Evolutionary conservation across 2,888 invertebrate species (phyloP), one percentile per base, ranked within the genome.

Genomic region (Tetropium fuscum): DNA sequence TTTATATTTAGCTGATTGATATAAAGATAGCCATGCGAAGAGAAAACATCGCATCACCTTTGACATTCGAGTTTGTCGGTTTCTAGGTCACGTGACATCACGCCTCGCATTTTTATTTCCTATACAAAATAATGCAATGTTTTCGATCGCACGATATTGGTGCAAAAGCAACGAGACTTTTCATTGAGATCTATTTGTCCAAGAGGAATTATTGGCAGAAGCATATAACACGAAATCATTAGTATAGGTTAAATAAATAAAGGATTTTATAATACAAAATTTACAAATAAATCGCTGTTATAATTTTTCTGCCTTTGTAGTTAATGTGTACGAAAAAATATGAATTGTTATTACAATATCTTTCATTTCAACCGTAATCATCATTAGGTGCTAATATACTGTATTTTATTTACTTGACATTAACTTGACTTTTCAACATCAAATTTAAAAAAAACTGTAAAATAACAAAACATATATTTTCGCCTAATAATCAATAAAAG

Each of bases 171-270:
- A 57, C 45, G 60, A 60, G 53, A 25, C 58, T 51, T 57, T 66
- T 66, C 60, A 63, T 69, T 76, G 76, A 76, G 76, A 76, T 76
- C 75, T 74, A 63, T 73, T 67, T 66, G 58, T 64, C 62, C 60
- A 66, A 58, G 59, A 66, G 54, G 60, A 63, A 63, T 57, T 63
- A 57, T 60, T 64, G 66, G 64, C 69, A 64, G 59, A 66, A 59
- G 69, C 58, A 56, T 53, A 64, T 55, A 65, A 55, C 54, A 60
- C 53, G 59, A 51, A 57, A 47, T 51, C 30, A 43, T 53, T 34
- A 66, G 36, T 60, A 58, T 25, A 25, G 16, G 40, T 55, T 57
- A 51, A 57, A 66, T 64, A 58, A 58, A 64, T 68, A 66, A 59
- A 41, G 48, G 51, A 49, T 49, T 53, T 59, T 62, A 66, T 63